phyloP scores from a whole-genome alignment of 2,797 vertebrate species.

The Morus bassanus region DNA sequence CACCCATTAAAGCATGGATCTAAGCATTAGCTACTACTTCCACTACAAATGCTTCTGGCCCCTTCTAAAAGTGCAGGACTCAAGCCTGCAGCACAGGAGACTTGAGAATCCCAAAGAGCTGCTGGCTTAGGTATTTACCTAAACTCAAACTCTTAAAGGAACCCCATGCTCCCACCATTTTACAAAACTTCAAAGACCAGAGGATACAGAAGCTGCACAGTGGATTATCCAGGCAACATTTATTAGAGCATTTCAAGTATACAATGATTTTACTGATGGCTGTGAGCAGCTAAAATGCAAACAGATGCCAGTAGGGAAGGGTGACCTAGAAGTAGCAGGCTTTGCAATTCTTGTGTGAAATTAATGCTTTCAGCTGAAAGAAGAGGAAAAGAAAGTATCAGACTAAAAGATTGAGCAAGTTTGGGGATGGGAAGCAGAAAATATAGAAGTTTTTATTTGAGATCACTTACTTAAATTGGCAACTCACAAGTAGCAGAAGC shows the following conservation, averaged over 20 bases:
- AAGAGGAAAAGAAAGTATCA: not conserved
- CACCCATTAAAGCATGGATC: not conserved
- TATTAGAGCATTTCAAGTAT: constrained; percentile 66
- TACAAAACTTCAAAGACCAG: not conserved
- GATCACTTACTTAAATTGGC: not conserved
- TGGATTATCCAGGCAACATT: constrained; percentile 43
- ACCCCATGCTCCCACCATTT: not conserved
- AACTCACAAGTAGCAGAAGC: constrained; percentile 6
- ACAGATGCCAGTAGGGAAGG: not conserved
- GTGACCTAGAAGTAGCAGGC: not conserved
- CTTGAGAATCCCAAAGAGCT: not conserved
- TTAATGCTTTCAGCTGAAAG: not conserved
- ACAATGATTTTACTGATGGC: constrained; percentile 30
- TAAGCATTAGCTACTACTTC: not conserved
- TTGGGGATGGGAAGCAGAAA: not conserved
- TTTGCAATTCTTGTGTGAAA: not conserved
- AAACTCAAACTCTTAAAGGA: not conserved
- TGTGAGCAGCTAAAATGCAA: constrained; percentile 29
- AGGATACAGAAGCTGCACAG: not conserved
- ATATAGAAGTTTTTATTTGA: not conserved
- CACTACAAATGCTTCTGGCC: not conserved
- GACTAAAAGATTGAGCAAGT: not conserved
- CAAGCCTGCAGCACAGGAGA: not conserved
- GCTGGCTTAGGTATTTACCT: not conserved
- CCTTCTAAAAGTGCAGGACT: not conserved